Percentiles rank a stretch among this genome's conserved stretches.
These are phyloP conservation scores for Bambusicola thoracicus DNA, from an alignment of 2,113 vertebrate genomes.

Conservation along the genomic window DNA sequence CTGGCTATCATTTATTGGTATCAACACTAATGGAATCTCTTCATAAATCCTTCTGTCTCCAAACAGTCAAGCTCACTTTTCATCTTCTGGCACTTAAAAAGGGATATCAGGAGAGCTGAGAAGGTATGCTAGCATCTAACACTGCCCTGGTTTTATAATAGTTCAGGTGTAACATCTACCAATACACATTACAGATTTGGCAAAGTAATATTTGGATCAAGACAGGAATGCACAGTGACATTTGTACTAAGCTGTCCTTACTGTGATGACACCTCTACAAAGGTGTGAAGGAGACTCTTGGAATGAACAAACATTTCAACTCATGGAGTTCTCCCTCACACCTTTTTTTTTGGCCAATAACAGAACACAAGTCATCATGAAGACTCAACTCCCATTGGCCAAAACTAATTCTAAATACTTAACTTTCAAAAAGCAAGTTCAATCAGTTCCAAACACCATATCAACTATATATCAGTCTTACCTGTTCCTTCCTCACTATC, in stretches of 20 bases:
- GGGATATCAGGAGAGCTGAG: background rate
- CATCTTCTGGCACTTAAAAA: background rate
- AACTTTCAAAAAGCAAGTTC: background rate
- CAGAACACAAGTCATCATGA: background rate
- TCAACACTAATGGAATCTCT: background rate
- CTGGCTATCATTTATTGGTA: background rate
- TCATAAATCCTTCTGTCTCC: background rate
- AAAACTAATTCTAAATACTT: background rate
- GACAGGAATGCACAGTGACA: background rate
- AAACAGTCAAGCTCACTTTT: background rate
- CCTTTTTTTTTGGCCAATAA: background rate
- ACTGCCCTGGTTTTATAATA: background rate
- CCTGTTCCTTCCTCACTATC: background rate
- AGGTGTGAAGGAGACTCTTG: background rate
- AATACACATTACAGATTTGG: background rate
- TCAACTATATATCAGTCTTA: rapidly evolving
- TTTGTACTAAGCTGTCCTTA: background rate
- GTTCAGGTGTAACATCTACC: background rate
- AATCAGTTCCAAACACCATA: rapidly evolving
- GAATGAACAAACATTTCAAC: background rate
- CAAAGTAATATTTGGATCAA: background rate
- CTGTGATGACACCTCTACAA: background rate
- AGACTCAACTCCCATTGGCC: background rate
- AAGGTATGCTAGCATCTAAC: background rate
- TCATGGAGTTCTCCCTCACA: background rate